These are phyloP conservation scores for Polymixis flavicincta DNA, from an alignment of 2,888 invertebrate genomes.

Conservation along the genomic window DNA sequence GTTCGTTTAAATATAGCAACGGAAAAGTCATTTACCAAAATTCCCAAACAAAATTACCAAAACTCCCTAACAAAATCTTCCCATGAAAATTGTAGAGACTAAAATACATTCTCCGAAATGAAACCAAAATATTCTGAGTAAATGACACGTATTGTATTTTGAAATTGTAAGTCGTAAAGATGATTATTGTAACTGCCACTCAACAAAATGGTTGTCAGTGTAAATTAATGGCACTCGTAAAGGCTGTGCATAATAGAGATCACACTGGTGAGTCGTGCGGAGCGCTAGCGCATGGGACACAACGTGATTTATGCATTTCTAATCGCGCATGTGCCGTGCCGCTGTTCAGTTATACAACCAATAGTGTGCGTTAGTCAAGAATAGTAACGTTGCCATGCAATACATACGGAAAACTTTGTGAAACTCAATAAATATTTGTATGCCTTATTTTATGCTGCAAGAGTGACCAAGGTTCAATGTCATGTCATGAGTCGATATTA, in stretches of 20 bases:
- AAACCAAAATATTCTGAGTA: slow-evolving; percentile 35
- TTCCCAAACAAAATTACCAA: neutral
- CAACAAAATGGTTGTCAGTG: slow-evolving; percentile 49
- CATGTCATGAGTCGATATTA: slow-evolving; percentile 62
- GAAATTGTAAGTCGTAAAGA: slow-evolving; percentile 28
- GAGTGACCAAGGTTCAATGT: slow-evolving; percentile 63
- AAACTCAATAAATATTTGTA: slow-evolving; percentile 53
- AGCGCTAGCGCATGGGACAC: slow-evolving; percentile 74
- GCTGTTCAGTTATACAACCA: slow-evolving; percentile 72
- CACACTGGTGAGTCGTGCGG: slow-evolving; percentile 68
- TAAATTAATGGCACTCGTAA: slow-evolving; percentile 59
- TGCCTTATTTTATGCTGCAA: slow-evolving; percentile 58
- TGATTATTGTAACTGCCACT: slow-evolving; percentile 29
- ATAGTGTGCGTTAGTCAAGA: slow-evolving; percentile 57
- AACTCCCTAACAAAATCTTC: neutral
- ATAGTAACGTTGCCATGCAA: slow-evolving; percentile 66
- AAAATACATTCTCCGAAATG: slow-evolving; percentile 19
- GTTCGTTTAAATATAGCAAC: neutral
- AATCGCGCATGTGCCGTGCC: slow-evolving; percentile 75
- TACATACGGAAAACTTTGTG: slow-evolving; percentile 60
- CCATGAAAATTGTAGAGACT: neutral
- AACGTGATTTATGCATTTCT: slow-evolving; percentile 82
- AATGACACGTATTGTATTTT: slow-evolving; percentile 47
- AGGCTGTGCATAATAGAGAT: slow-evolving; percentile 69
- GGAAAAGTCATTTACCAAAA: slow-evolving; percentile 5